Conservation (phyloP, 35 echinoderm and acorn worm species). For the Heliocidaris tuberculata region DNA sequence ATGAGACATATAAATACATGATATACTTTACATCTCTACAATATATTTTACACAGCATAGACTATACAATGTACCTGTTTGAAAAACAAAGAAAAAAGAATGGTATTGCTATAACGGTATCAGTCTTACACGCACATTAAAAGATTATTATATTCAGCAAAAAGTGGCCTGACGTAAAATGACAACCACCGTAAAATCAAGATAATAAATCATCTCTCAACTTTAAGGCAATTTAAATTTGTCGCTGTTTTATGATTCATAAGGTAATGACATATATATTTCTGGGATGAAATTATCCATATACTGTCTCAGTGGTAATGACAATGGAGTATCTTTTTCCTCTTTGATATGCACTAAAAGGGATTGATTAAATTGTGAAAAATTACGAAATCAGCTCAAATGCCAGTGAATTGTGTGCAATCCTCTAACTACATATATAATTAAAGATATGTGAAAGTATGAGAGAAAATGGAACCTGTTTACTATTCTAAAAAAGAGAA, state of each 20-base stretch:
- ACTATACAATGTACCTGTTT: constrained; percentile 11
- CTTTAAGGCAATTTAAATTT: not conserved
- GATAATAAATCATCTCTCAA: not conserved
- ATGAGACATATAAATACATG: not conserved
- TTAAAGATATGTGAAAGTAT: no score
- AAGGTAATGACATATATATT: no score
- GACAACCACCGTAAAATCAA: not conserved
- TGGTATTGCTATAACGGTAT: not conserved
- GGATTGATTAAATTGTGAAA: no score
- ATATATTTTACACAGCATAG: constrained; percentile 13
- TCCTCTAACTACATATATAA: no score
- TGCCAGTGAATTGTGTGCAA: no score
- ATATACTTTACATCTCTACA: constrained; percentile 1
- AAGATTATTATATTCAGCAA: not conserved
- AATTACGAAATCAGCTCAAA: no score
- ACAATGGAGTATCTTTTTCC: no score
- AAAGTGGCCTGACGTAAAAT: not conserved
- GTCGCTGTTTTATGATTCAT: not conserved
- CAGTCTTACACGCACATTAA: not conserved
- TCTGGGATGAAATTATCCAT: no score
- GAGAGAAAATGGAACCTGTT: no score
- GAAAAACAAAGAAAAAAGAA: not conserved
- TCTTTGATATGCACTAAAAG: no score
- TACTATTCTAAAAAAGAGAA: no score
- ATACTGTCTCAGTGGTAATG: no score